Evolutionary conservation across 2,888 invertebrate genomes (phyloP).

Genomic region (Aplocera efformata): DNA sequence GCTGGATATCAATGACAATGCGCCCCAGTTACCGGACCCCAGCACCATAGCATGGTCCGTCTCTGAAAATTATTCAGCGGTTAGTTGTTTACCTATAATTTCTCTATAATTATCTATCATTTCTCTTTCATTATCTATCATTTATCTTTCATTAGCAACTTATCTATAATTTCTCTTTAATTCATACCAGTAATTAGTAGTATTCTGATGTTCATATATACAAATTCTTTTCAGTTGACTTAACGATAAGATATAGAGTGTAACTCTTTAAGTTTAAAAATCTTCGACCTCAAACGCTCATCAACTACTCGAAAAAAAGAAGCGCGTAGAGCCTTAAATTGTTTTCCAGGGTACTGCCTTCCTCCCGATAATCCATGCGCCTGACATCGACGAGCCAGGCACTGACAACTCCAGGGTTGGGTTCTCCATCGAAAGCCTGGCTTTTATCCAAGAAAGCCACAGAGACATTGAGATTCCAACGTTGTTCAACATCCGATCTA

Average conservation of each 20-base stretch:
- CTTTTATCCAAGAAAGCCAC: slow-evolving; percentile 29
- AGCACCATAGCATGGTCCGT: slow-evolving; percentile 46
- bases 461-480: slow-evolving; percentile 46
- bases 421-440: slow-evolving; percentile 63
- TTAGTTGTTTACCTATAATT: slow-evolving; percentile 35
- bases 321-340: too few relatives aligned
- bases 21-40: slow-evolving; percentile 69
- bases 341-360: slow-evolving; percentile 42
- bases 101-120: too few relatives aligned
- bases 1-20: slow-evolving; percentile 82
- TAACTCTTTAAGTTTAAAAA: too few relatives aligned
- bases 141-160: too few relatives aligned
- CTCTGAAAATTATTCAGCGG: slow-evolving; percentile 50
- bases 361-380: slow-evolving; percentile 63
- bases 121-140: too few relatives aligned
- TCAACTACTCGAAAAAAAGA: too few relatives aligned
- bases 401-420: slow-evolving; percentile 77
- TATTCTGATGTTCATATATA: too few relatives aligned
- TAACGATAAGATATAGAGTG: too few relatives aligned
- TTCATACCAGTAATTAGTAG: too few relatives aligned
- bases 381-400: slow-evolving; percentile 76
- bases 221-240: too few relatives aligned
- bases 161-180: too few relatives aligned
- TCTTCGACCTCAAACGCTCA: too few relatives aligned
- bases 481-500: slow-evolving; percentile 55